Evolutionary conservation across 2,888 invertebrate genomes (phyloP).

Genomic region (Drosophila prolongata): DNA sequence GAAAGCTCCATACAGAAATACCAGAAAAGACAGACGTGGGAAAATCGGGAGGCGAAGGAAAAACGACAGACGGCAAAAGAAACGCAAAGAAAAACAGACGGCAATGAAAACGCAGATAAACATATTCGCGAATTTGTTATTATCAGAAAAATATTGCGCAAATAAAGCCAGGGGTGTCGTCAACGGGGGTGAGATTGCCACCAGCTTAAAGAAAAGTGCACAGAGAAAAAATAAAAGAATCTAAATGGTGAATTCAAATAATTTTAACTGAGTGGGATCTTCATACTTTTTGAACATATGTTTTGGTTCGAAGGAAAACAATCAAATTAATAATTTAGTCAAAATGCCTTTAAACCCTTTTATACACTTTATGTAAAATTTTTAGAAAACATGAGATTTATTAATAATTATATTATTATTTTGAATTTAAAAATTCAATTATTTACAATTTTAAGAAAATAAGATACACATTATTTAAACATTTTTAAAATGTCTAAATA

Average conservation of each 20-base stretch:
- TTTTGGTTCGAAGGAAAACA: too few relatives aligned
- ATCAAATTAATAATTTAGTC: too few relatives aligned
- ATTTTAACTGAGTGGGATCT: too few relatives aligned
- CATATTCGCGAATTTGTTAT: conserved; percentile 82
- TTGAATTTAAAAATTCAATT: too few relatives aligned
- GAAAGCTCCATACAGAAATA: conserved; percentile 3
- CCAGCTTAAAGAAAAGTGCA: conserved; percentile 47
- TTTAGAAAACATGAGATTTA: too few relatives aligned
- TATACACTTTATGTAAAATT: too few relatives aligned
- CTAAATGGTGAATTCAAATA: too few relatives aligned
- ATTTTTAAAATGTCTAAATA: too few relatives aligned
- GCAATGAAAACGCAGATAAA: conserved; percentile 80
- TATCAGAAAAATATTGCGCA: conserved; percentile 80
- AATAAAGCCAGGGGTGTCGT: conserved; percentile 56
- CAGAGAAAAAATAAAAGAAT: neutral
- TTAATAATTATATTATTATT: neutral
- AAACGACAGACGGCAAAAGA: conserved; percentile 23
- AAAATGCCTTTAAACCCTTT: too few relatives aligned
- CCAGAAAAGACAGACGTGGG: neutral
- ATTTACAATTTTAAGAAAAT: neutral
- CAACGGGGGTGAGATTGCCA: conserved; percentile 9
- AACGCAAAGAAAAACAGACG: conserved; percentile 45
- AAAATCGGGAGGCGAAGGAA: conserved; percentile 4
- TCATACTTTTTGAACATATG: too few relatives aligned
- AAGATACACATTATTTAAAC: too few relatives aligned